Evolutionary conservation across 1,140 invertebrate genomes (phyloP).

Genomic region (Thaumetopoea pityocampa): DNA sequence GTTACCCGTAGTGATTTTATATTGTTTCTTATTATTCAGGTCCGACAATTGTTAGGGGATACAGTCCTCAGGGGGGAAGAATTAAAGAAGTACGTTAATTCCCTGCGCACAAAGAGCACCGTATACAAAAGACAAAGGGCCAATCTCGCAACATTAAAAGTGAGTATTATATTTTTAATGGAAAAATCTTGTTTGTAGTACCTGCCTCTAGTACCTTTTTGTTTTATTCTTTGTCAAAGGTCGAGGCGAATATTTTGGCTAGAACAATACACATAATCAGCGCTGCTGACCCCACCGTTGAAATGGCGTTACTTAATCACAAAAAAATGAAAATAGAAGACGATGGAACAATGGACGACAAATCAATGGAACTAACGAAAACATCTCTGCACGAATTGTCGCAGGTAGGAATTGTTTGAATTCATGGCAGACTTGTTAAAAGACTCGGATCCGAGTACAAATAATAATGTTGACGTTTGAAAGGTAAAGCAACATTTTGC

Average conservation of each 20-base stretch:
- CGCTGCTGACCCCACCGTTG: constrained; percentile 63
- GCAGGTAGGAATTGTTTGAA: constrained; percentile 63
- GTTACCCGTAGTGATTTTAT: constrained; percentile 4
- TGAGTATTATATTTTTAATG: constrained; percentile 40
- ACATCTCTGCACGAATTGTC: constrained; percentile 69
- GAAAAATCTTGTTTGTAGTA: constrained; percentile 2
- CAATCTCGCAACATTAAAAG: constrained; percentile 83
- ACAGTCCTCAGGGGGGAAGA: constrained; percentile 86
- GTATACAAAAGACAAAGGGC: constrained; percentile 87
- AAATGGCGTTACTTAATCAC: constrained; percentile 71
- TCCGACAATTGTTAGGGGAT: constrained; percentile 67
- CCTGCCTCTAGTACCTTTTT: constrained; percentile 3
- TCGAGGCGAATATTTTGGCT: constrained; percentile 63
- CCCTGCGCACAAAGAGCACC: constrained; percentile 85
- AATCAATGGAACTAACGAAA: constrained; percentile 48
- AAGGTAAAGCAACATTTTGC: too few species aligned
- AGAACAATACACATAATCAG: constrained; percentile 66
- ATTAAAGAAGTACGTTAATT: constrained; percentile 88
- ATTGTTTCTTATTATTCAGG: constrained; percentile 32
- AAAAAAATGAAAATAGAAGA: constrained; percentile 71
- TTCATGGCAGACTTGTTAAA: too few species aligned
- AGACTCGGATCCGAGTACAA: too few species aligned
- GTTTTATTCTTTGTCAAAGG: constrained; percentile 33
- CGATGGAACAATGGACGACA: constrained; percentile 47
- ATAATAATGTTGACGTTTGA: too few species aligned